Evolutionary conservation across 2,888 invertebrate genomes (phyloP).

Genomic region (Lamellibrachia columna): DNA sequence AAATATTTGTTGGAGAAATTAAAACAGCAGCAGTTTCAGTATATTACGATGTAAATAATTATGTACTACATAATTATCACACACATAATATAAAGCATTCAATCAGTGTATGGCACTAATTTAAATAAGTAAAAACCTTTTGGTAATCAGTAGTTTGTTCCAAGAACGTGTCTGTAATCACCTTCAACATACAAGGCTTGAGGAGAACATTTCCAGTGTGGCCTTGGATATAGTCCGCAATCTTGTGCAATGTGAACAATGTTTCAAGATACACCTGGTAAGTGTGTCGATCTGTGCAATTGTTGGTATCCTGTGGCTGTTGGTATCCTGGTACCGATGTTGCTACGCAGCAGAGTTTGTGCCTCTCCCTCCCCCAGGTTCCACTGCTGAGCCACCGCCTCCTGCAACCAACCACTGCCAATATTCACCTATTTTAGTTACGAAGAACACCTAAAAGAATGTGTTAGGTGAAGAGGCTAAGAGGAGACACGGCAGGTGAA

Average conservation of each 20-base stretch:
- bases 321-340: not conserved
- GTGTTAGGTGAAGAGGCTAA: too few relatives aligned
- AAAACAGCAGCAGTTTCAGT: not conserved
- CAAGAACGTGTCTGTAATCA: too few relatives aligned
- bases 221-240: not conserved
- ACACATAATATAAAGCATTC: not conserved
- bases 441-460: too few relatives aligned
- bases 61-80: not conserved
- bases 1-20: not conserved
- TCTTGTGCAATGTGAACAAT: not conserved
- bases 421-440: too few relatives aligned
- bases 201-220: not conserved
- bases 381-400: not conserved
- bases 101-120: not conserved
- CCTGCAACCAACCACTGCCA: not conserved
- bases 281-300: not conserved
- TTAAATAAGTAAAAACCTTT: not conserved
- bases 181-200: not conserved
- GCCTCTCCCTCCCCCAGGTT: not conserved
- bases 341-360: constrained; percentile 3
- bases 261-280: not conserved
- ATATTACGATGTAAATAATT: not conserved
- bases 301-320: too few relatives aligned
- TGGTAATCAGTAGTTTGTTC: too few relatives aligned
- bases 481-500: too few relatives aligned